Percentiles rank a stretch among this genome's conserved stretches.
Evolutionary conservation across 2,888 invertebrate genomes (phyloP).

Genomic region (Pediacus dermestoides): DNA sequence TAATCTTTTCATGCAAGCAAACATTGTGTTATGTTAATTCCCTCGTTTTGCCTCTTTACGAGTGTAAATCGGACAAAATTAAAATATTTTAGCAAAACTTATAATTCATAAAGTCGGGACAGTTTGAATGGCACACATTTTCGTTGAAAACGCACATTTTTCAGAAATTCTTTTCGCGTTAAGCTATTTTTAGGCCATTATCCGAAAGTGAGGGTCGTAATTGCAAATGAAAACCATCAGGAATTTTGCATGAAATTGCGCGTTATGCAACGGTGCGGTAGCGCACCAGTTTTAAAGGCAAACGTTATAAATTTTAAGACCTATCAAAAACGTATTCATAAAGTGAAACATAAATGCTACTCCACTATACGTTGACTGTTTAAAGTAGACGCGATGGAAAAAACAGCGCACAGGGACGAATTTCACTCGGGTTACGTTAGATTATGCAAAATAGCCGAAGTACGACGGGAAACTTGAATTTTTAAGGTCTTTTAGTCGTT

Average conservation of each 20-base stretch:
- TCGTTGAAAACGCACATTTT: too few species aligned
- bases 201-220: conserved; percentile 11
- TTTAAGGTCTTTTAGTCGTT: conserved; percentile 4
- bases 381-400: conserved; percentile 9
- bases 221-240: conserved; percentile 14
- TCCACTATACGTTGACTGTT: conserved; percentile 20
- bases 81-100: too few species aligned
- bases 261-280: too few species aligned
- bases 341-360: conserved; percentile 21
- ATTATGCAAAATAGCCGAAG: conserved; percentile 13
- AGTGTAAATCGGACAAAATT: too few species aligned
- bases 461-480: conserved; percentile 7
- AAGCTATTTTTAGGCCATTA: conserved; percentile 11
- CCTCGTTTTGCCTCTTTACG: too few species aligned
- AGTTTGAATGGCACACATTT: too few species aligned
- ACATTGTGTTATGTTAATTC: too few species aligned
- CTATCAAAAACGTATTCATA: conserved; percentile 25
- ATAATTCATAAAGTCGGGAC: too few species aligned
- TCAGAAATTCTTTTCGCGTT: conserved; percentile 13
- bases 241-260: conserved; percentile 10
- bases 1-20: too few species aligned
- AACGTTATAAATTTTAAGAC: conserved; percentile 23
- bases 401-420: conserved; percentile 10
- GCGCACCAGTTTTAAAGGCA: too few species aligned
- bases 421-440: conserved; percentile 10